These are phyloP conservation scores for Pseudorectes ferrugineus DNA, from an alignment of 2,113 vertebrate species.

Conservation along the genomic window DNA sequence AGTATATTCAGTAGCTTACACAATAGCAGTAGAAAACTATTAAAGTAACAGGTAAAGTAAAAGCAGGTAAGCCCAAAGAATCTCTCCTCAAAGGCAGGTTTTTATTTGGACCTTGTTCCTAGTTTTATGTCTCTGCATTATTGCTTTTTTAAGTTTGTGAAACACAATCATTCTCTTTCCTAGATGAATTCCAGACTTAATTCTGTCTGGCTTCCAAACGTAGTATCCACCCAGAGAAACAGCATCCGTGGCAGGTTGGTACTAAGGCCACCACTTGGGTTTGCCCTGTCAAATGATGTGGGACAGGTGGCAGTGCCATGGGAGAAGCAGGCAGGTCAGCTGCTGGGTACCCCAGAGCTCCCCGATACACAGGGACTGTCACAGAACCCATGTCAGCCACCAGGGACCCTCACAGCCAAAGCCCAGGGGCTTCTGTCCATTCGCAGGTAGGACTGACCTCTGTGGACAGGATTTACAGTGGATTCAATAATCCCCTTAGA, in stretches of 20 bases:
- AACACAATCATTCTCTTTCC: background rate
- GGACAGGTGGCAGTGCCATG: background rate
- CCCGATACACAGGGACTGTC: fast-evolving
- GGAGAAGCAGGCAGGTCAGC: background rate
- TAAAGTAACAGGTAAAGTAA: too few relatives aligned
- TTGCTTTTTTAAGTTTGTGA: background rate
- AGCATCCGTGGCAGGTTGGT: too few relatives aligned
- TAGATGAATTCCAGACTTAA: background rate
- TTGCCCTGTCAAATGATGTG: background rate
- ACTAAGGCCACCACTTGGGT: background rate
- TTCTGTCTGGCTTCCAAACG: background rate
- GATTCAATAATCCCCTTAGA: background rate
- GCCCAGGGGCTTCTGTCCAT: background rate
- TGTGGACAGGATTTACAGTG: background rate
- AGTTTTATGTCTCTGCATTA: background rate
- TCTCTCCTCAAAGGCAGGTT: background rate
- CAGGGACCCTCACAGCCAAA: background rate
- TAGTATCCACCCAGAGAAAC: background rate
- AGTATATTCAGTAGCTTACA: background rate
- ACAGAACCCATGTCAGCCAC: background rate
- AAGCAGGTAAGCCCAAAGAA: background rate
- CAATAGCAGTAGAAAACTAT: background rate
- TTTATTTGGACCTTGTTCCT: background rate
- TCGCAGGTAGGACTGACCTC: background rate
- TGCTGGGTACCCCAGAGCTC: background rate